Conservation (phyloP, 2,888 invertebrate species). For the Leptinotarsa rubiginosa region DNA sequence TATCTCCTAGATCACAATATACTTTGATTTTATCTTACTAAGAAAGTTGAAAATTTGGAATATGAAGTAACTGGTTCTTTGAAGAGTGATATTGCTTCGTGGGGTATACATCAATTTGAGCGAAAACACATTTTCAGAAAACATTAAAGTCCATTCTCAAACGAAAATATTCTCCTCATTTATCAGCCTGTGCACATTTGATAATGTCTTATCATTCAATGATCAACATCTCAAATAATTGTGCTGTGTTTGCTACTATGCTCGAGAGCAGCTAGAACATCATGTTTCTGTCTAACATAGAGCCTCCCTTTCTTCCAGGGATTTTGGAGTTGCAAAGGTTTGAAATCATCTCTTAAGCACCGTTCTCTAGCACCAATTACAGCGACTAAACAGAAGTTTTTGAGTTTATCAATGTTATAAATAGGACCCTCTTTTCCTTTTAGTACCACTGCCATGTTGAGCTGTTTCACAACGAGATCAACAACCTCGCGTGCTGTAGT, state of each 20-base stretch:
- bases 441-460: conserved; percentile 91
- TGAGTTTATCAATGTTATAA: conserved; percentile 83
- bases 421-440: conserved; percentile 90
- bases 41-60: not conserved
- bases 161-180: not conserved
- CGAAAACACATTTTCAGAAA: not conserved
- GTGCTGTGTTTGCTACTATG: conserved; percentile 87
- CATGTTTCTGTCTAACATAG: conserved; percentile 92
- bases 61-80: conserved; percentile 9
- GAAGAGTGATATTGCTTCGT: conserved; percentile 1
- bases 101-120: conserved; percentile 11
- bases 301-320: conserved; percentile 96
- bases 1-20: too few relatives aligned
- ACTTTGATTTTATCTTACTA: too few relatives aligned
- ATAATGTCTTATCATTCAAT: conserved; percentile 36
- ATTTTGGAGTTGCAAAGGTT: conserved; percentile 91
- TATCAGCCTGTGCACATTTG: not conserved
- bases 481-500: conserved; percentile 96
- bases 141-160: not conserved
- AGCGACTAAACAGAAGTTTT: conserved; percentile 93
- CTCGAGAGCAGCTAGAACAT: conserved; percentile 87
- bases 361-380: conserved; percentile 95
- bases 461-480: conserved; percentile 93
- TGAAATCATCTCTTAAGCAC: conserved; percentile 93
- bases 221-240: conserved; percentile 67